Evolutionary conservation across 2,113 vertebrate genomes (phyloP), one percentile per base, ranked within the genome.

Genomic region (Heliornis fulica): DNA sequence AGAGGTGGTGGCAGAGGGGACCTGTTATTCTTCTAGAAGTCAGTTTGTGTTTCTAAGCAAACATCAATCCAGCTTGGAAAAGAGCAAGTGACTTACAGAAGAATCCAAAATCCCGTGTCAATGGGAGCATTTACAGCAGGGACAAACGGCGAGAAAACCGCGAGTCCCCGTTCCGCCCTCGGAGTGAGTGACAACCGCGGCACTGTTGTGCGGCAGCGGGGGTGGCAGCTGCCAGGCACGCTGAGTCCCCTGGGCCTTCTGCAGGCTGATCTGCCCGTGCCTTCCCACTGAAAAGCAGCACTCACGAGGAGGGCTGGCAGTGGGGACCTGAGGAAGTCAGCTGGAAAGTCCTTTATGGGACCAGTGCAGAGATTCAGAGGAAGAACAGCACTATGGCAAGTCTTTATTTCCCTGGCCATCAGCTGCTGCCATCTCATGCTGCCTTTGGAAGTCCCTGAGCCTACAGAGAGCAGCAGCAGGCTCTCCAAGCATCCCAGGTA

Each of bases 41-140:
- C 65, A 48, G 59, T 91, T 63, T 78, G 71, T 36, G 43, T 83
- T 85, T 94, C 57, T 57, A 87, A 94, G 72, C 59, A 87, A 90
- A 90, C 48, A 86, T 59, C 38, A 54, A 28, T 1, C 61, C 53
- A 89, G 89, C 56, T 60, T 82, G 61, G 79, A 72, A 79, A 64
- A 59, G 48, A 86, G 86, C 80, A 53, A 69, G 66, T 1, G 0
- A 83, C 83, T 59, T 57, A 51, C 59, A 69, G 72, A 93, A 82
- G 61, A 74, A 88, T n/a, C 82, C 51, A 40, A 80, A 92, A 59
- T 56, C 83, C 61, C 23, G 16, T 41, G 43, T 94, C 83, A 95
- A 68, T 40, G 36, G 61, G 66, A 64, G 57, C 83, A 93, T 95
- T 97, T 63, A 81, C 4, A 94, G 79, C 51, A 65, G 61, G 61